phyloP scores from a whole-genome alignment of 2,888 invertebrate species.

The Agrochola lychnidis region DNA sequence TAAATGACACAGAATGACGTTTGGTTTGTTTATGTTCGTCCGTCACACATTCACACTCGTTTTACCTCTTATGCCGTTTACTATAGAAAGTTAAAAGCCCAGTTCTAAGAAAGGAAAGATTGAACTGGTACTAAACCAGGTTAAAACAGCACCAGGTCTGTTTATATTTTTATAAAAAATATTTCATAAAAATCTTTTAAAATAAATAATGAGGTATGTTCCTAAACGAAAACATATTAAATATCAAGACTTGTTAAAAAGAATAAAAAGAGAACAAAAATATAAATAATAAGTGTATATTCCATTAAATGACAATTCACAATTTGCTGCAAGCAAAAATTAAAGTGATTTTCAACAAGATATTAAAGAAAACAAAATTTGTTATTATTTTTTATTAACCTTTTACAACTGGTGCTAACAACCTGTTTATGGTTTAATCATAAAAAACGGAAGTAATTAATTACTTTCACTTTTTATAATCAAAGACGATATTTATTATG shows the following conservation, averaged over 20 bases:
- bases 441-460: slow-evolving; percentile 64
- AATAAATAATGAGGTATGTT: neutral
- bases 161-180: neutral
- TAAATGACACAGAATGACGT: slow-evolving; percentile 13
- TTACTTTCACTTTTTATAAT: slow-evolving; percentile 66
- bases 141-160: slow-evolving; percentile 11
- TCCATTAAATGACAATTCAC: neutral
- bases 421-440: slow-evolving; percentile 49
- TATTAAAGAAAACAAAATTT: slow-evolving; percentile 17
- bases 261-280: neutral
- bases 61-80: slow-evolving; percentile 31
- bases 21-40: slow-evolving; percentile 2
- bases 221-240: neutral
- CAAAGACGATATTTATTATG: slow-evolving; percentile 53
- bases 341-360: neutral
- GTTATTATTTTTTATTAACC: slow-evolving; percentile 23
- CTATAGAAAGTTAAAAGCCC: slow-evolving; percentile 43
- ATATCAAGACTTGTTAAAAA: neutral
- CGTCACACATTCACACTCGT: slow-evolving; percentile 27
- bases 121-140: slow-evolving; percentile 33
- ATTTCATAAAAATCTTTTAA: neutral
- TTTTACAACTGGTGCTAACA: slow-evolving; percentile 13
- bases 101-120: slow-evolving; percentile 44
- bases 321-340: neutral
- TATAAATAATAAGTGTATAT: neutral